Conservation (phyloP, 1,140 invertebrate genomes). For the Drosophila trapezifrons region DNA sequence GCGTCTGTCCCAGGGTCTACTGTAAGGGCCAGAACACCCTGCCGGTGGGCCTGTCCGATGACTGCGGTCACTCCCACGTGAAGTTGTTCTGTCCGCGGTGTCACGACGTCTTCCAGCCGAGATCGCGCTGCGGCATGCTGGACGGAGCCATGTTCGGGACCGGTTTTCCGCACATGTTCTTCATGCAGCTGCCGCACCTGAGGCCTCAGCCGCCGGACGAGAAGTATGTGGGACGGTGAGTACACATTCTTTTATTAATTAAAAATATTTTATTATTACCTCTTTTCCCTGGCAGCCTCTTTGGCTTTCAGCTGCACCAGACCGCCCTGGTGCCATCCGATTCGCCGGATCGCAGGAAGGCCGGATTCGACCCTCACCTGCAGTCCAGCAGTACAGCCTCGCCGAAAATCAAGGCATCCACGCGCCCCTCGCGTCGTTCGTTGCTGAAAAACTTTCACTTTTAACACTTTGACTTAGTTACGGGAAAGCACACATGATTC, state of each 20-base stretch:
- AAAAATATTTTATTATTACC: neutral
- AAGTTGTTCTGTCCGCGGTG: conserved; percentile 67
- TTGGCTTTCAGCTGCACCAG: conserved; percentile 34
- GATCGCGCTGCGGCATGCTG: conserved; percentile 15
- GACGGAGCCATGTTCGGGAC: conserved; percentile 66
- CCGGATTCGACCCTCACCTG: no score
- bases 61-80: conserved; percentile 22
- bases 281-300: conserved; percentile 10
- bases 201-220: conserved; percentile 16
- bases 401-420: neutral
- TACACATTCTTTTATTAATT: no score
- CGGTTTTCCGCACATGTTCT: conserved; percentile 73
- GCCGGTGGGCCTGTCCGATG: conserved; percentile 55
- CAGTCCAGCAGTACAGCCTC: no score
- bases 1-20: conserved; percentile 56
- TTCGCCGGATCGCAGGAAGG: neutral
- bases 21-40: conserved; percentile 48
- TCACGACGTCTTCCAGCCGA: conserved; percentile 52
- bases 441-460: neutral
- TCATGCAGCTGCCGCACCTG: conserved; percentile 41
- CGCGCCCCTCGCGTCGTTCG: neutral
- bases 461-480: neutral
- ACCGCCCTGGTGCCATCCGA: neutral
- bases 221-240: conserved; percentile 34
- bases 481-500: conserved; percentile 12